Conservation (phyloP, 2,888 invertebrate genomes). For the Latheticus oryzae region DNA sequence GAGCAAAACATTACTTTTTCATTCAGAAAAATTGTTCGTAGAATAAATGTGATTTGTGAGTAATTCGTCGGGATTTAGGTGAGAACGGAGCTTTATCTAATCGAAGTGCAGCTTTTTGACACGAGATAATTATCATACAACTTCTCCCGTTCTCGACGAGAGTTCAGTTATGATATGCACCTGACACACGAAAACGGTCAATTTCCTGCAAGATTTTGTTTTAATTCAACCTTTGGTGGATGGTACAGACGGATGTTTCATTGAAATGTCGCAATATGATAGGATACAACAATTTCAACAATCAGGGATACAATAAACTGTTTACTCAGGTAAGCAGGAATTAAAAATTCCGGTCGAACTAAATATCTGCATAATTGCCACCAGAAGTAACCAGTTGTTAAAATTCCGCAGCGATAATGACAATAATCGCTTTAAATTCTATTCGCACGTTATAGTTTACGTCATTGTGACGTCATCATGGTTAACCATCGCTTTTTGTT, state of each 20-base stretch:
- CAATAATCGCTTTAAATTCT: constrained; percentile 35
- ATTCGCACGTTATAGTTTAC: constrained; percentile 46
- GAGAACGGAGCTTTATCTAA: constrained; percentile 16
- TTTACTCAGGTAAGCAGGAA: constrained; percentile 77
- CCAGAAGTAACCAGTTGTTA: constrained; percentile 11
- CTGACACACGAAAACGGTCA: no score
- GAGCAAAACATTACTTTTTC: constrained; percentile 55
- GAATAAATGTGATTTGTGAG: constrained; percentile 32
- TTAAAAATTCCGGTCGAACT: constrained; percentile 2
- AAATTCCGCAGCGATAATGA: constrained; percentile 25
- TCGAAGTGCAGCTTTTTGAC: constrained; percentile 17
- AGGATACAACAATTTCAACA: constrained; percentile 80
- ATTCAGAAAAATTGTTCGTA: constrained; percentile 46
- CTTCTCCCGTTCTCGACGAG: constrained; percentile 12
- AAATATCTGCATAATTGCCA: constrained; percentile 40
- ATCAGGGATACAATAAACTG: constrained; percentile 84
- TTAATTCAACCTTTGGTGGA: constrained; percentile 43
- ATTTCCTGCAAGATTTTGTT: no score
- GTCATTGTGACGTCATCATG: constrained; percentile 54
- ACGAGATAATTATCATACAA: constrained; percentile 11
- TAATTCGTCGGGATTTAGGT: constrained; percentile 20
- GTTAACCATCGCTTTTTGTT: constrained; percentile 41
- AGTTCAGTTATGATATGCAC: constrained; percentile 7
- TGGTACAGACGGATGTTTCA: constrained; percentile 54
- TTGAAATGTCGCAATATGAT: constrained; percentile 78